Conservation (phyloP, 2,113 vertebrate species). For the Rhabdornis inornatus region DNA sequence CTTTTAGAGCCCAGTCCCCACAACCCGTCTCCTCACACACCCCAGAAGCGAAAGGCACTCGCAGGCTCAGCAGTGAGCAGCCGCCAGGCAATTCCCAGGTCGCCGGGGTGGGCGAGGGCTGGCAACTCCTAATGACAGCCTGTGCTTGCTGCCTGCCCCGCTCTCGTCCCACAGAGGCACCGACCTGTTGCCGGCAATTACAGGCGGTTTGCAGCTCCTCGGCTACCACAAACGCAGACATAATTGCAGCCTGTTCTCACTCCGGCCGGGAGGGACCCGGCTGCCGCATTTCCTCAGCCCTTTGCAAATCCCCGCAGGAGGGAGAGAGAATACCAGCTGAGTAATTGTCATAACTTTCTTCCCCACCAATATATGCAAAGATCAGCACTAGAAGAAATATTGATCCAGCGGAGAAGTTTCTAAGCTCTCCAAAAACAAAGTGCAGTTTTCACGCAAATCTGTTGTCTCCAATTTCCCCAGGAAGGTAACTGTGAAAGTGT, state of each 20-base stretch:
- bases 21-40: fast-evolving
- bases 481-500: neutral
- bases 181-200: conserved; percentile 24
- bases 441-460: neutral
- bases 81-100: neutral
- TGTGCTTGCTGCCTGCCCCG: neutral
- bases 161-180: neutral
- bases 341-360: neutral
- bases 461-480: fast-evolving
- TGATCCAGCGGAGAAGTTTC: neutral
- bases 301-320: neutral
- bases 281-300: neutral
- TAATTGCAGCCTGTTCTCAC: neutral
- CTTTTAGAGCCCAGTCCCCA: neutral
- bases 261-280: neutral
- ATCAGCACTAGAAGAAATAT: neutral
- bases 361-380: neutral
- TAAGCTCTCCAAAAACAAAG: neutral
- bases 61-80: neutral
- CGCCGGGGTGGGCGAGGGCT: neutral
- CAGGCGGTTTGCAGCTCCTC: neutral
- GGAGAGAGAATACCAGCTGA: neutral
- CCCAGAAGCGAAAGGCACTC: neutral
- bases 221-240: neutral
- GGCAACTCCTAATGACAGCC: neutral